phyloP scores from a whole-genome alignment of 2,113 vertebrate species.

The Pampusana beccarii region DNA sequence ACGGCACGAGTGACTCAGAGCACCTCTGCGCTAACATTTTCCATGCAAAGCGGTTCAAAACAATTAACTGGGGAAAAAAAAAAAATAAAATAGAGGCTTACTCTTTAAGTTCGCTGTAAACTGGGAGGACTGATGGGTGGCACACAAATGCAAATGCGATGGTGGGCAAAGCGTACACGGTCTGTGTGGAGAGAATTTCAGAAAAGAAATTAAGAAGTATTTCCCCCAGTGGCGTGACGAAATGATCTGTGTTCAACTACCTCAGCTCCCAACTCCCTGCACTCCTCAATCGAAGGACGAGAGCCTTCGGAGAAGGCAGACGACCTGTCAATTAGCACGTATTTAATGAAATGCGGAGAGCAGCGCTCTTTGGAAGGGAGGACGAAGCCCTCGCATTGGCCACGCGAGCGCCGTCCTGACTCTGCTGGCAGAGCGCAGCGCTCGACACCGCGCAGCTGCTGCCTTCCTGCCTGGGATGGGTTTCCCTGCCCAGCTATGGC shows the following conservation, averaged over 20 bases:
- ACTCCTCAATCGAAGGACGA: not conserved
- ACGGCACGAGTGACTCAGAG: not conserved
- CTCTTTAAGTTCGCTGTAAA: slow-evolving; percentile 85
- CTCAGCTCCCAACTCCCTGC: not conserved
- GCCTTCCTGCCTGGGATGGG: not conserved
- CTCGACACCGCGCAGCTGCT: not conserved
- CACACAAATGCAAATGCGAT: slow-evolving; percentile 84
- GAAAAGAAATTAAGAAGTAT: slow-evolving; percentile 18
- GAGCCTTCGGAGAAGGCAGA: slow-evolving; percentile 17
- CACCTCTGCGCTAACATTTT: slow-evolving; percentile 15
- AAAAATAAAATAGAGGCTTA: slow-evolving; percentile 67
- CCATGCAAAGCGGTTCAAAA: not conserved
- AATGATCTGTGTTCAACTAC: slow-evolving; percentile 1
- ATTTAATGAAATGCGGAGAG: not conserved
- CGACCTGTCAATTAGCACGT: not conserved
- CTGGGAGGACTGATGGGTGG: slow-evolving; percentile 81
- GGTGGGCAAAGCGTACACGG: slow-evolving; percentile 81
- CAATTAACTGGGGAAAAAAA: not conserved
- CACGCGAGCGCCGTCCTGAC: not conserved
- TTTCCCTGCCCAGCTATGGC: slow-evolving; percentile 28
- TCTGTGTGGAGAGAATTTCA: slow-evolving; percentile 73
- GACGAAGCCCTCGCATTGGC: not conserved
- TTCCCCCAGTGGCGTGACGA: not conserved
- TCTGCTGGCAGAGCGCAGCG: not conserved
- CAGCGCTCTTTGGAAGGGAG: not conserved